Evolutionary conservation across 1,140 invertebrate species (phyloP), one percentile per base, ranked within the genome.

Genomic region (Penaeus japonicus): DNA sequence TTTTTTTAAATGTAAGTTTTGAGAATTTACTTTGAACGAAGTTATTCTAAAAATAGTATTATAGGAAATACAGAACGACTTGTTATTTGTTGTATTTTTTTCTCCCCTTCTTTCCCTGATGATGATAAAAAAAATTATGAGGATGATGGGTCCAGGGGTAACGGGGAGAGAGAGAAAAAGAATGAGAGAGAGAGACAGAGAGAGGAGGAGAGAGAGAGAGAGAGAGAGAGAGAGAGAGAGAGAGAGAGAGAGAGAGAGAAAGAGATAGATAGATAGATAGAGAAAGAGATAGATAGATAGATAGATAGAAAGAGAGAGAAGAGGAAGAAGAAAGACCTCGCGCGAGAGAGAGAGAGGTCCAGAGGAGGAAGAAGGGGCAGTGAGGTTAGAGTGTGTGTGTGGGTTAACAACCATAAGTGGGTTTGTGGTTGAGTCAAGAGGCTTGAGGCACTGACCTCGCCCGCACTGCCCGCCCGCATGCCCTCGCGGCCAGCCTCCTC

Each of bases 391-490:
- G 39, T 82, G 54, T 53, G 47, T 30, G 27, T 55, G 79, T 47
- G 39, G 79, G 39, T 27, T 47, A 20, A 30, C 39, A 30, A 55
- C 24, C 54, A 55, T 17, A 57, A 18, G 79, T 47, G 27, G 79
- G 32, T 22, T 17, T 30, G 54, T 57, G 54, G 79, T 30, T 54
- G 30, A 55, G 54, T 57, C 30, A 55, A 30, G 22, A 55, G 39
- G 39, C 47, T 53, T 22, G 24, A 22, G 54, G n/a, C 54, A 82
- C 79, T 82, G 79, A 82, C 79, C 79, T 82, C 79, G 79, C 39
- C 79, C 79, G 24, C 79, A 12, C 39, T 24, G 47, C 18, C 79
- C n/a, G 39, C 22, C 79, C 20, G 47, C 57, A n/a, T 27, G 39
- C 18, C 79, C 54, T 18, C 79, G 35, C 24, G 70, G 70, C n/a